Conservation (phyloP, 2,113 vertebrate species). For the Notiomystis cincta region DNA sequence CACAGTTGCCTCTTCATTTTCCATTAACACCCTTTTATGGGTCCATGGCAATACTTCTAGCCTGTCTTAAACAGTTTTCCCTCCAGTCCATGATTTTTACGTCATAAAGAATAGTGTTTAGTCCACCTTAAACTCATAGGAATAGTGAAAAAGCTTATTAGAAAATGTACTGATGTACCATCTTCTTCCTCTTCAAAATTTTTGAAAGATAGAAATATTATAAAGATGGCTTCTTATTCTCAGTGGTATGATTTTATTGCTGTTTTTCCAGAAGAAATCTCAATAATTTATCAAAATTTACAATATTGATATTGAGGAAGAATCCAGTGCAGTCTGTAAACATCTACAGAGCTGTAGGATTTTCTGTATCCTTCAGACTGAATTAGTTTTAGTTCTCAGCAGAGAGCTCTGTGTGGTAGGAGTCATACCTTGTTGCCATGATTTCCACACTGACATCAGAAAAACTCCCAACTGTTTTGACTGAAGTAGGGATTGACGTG, state of each 20-base stretch:
- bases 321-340: neutral
- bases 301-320: neutral
- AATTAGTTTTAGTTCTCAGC: neutral
- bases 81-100: neutral
- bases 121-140: neutral
- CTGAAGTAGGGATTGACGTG: neutral
- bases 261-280: neutral
- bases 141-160: neutral
- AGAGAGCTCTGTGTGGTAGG: neutral
- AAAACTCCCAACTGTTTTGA: neutral
- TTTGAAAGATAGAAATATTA: neutral
- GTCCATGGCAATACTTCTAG: neutral
- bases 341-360: neutral
- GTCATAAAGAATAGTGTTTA: neutral
- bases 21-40: neutral
- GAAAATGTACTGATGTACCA: neutral
- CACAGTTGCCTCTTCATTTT: neutral
- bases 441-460: neutral
- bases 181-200: neutral
- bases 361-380: neutral
- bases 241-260: neutral
- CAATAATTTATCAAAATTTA: neutral
- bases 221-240: neutral
- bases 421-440: neutral
- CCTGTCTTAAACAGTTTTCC: neutral